Conservation (phyloP, 2,113 vertebrate genomes). For the Cyanoderma ruficeps region DNA sequence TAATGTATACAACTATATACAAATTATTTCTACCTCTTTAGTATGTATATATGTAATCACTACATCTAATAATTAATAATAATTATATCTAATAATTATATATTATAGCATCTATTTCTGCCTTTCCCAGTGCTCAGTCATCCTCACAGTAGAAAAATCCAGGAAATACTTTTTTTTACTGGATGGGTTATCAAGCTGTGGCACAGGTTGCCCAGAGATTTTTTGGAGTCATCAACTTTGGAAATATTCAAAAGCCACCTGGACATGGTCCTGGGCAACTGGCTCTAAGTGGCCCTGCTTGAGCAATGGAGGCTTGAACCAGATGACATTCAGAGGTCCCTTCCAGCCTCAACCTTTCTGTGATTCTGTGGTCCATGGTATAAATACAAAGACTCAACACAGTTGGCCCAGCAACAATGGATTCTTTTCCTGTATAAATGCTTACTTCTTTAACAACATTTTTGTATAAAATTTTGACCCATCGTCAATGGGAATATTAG, state of each 20-base stretch:
- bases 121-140: neutral
- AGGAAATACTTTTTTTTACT: neutral
- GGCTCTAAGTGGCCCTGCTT: neutral
- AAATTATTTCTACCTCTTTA: neutral
- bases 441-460: neutral
- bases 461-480: neutral
- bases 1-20: neutral
- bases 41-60: neutral
- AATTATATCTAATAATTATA: neutral
- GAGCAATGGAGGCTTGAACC: neutral
- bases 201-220: neutral
- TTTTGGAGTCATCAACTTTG: neutral
- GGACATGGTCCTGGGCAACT: neutral
- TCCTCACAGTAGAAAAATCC: neutral
- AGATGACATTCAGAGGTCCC: neutral
- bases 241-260: neutral
- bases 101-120: neutral
- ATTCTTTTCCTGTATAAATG: neutral
- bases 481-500: neutral
- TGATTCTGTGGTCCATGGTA: neutral
- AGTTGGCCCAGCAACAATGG: neutral
- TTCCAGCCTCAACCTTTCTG: neutral
- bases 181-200: accelerated
- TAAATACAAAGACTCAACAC: neutral
- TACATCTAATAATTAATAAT: neutral